Percentiles rank a stretch among this genome's conserved stretches.
These are phyloP conservation scores for Drosophila miranda DNA, from an alignment of 1,140 invertebrate species.

Conservation along the genomic window DNA sequence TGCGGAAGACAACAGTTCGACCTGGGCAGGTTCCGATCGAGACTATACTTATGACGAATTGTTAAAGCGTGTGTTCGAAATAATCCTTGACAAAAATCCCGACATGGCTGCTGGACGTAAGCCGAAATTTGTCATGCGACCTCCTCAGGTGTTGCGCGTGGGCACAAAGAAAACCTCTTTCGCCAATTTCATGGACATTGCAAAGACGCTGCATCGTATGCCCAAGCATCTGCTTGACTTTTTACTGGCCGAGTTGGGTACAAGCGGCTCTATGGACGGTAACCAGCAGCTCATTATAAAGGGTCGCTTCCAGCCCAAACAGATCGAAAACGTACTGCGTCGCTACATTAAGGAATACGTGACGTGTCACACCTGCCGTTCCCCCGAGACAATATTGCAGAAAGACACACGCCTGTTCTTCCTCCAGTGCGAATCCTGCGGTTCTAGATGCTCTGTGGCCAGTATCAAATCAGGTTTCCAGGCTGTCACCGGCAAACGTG, in stretches of 20 bases:
- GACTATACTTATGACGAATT: conserved; percentile 99
- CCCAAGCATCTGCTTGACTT: conserved; percentile 99
- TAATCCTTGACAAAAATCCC: conserved; percentile 99
- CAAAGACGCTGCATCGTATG: conserved; percentile 94
- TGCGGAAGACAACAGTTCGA: conserved; percentile 88
- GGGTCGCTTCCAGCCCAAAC: conserved; percentile 99
- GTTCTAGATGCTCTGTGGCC: conserved; percentile 98
- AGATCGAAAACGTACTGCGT: conserved; percentile 99
- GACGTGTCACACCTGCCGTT: conserved; percentile 99
- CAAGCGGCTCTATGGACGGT: conserved; percentile 95
- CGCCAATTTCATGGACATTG: conserved; percentile 98
- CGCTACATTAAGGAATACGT: conserved; percentile 99
- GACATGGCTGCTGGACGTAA: conserved; percentile 99
- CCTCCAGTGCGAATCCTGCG: conserved; percentile 99
- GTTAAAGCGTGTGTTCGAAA: conserved; percentile 98
- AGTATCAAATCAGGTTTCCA: conserved; percentile 99
- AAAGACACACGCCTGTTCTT: conserved; percentile 99
- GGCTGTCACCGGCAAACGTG: conserved; percentile 98
- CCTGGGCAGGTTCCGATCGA: conserved; percentile 91
- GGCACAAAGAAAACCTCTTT: conserved; percentile 99
- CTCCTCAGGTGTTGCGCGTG: conserved; percentile 98
- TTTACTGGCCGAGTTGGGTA: conserved; percentile 98
- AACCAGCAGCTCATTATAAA: conserved; percentile 99
- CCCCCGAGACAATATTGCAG: conserved; percentile 98
- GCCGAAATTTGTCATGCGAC: conserved; percentile 99